phyloP scores from a whole-genome alignment of 2,888 invertebrate genomes.

The Chrysolina americana region DNA sequence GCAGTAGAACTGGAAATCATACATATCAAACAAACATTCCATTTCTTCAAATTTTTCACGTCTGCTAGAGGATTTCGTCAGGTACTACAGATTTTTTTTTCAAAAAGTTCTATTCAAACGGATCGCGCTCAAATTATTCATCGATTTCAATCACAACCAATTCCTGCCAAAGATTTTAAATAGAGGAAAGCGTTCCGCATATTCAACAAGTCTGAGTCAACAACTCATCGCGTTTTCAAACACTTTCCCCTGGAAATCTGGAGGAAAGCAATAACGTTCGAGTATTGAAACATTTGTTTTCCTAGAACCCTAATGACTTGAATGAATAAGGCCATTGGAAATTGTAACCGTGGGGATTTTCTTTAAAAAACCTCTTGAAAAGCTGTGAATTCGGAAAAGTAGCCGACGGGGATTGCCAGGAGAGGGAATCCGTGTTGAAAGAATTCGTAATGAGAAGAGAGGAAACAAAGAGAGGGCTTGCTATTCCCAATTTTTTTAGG shows the following conservation, averaged over 20 bases:
- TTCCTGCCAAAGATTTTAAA: neutral
- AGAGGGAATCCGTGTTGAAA: neutral
- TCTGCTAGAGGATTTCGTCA: too few relatives aligned
- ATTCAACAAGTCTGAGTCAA: conserved; percentile 7
- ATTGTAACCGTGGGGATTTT: neutral
- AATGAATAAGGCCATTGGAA: conserved; percentile 9
- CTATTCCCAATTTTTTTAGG: too few relatives aligned
- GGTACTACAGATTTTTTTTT: too few relatives aligned
- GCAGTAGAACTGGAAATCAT: too few relatives aligned
- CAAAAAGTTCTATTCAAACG: too few relatives aligned
- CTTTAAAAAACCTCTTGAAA: neutral
- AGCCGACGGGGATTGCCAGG: conserved; percentile 4
- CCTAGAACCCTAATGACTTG: neutral
- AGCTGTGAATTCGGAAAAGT: conserved; percentile 9
- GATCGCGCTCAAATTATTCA: too few relatives aligned
- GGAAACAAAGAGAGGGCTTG: neutral
- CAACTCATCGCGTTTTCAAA: conserved; percentile 18
- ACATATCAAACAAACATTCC: too few relatives aligned
- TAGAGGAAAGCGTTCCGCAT: neutral
- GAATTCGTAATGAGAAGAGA: neutral
- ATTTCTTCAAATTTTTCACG: too few relatives aligned
- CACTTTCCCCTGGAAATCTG: conserved; percentile 1
- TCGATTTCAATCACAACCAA: too few relatives aligned
- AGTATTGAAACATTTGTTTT: conserved; percentile 12
- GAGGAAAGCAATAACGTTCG: neutral